Evolutionary conservation across 2,113 vertebrate species (phyloP).

Genomic region (Struthio camelus): DNA sequence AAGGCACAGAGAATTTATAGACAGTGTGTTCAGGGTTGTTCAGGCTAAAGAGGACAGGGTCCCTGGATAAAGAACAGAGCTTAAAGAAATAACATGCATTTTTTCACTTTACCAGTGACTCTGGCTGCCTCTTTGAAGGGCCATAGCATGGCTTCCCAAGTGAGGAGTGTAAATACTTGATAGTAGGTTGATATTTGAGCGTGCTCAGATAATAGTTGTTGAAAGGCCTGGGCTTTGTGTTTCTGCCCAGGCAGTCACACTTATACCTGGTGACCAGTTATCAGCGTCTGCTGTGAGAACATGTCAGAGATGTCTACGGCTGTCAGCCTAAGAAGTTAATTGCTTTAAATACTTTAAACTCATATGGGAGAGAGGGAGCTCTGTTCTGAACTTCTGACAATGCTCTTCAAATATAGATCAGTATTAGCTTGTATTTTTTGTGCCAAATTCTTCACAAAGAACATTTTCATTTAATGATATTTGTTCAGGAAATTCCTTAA

Average conservation of each 20-base stretch:
- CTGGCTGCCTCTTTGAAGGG: not conserved
- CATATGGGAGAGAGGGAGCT: not conserved
- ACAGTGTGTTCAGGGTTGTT: not conserved
- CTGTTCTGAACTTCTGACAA: not conserved
- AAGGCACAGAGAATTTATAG: not conserved
- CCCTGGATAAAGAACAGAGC: not conserved
- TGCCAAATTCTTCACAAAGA: constrained; percentile 11
- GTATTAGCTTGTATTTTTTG: not conserved
- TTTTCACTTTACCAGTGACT: not conserved
- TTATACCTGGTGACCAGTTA: not conserved
- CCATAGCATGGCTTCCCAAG: not conserved
- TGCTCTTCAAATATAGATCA: not conserved
- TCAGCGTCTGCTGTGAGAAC: not conserved
- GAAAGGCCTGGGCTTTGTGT: not conserved
- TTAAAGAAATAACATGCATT: not conserved
- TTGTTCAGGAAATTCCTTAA: constrained; percentile 28
- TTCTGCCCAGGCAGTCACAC: not conserved
- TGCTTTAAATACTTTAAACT: not conserved
- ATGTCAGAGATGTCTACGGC: not conserved
- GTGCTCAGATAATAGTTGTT: not conserved
- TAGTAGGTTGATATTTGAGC: not conserved
- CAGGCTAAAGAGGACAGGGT: not conserved
- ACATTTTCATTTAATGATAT: not conserved
- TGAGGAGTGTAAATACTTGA: not conserved
- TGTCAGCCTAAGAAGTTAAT: not conserved